Conservation (phyloP, 2,888 invertebrate genomes). For the Teleiodes luculella region DNA sequence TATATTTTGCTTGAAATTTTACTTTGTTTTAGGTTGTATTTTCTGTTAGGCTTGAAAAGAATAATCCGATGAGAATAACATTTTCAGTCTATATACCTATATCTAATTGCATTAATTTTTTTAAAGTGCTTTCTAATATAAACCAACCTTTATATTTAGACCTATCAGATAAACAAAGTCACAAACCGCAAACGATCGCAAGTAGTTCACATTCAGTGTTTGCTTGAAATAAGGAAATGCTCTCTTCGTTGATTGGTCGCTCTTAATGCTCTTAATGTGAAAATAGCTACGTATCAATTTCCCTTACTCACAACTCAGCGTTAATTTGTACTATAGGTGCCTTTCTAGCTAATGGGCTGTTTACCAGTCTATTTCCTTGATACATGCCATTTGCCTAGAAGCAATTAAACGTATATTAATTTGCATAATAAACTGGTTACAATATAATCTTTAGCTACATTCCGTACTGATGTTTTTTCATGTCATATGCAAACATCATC, state of each 20-base stretch:
- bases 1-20: no score
- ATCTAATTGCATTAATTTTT: no score
- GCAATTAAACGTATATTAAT: not conserved
- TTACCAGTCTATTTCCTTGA: not conserved
- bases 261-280: constrained; percentile 5
- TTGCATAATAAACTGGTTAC: not conserved
- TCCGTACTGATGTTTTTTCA: no score
- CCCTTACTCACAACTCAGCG: not conserved
- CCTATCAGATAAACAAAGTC: constrained; percentile 21
- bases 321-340: constrained; percentile 2
- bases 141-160: not conserved
- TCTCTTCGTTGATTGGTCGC: constrained; percentile 44
- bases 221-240: constrained; percentile 53
- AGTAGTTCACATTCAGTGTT: constrained; percentile 43
- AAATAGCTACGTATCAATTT: constrained; percentile 6
- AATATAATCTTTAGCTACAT: not conserved
- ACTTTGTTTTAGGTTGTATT: no score
- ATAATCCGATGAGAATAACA: no score
- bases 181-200: constrained; percentile 35
- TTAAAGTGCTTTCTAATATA: no score
- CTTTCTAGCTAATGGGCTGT: not conserved
- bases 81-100: no score
- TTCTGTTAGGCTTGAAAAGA: no score
- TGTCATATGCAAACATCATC: no score
- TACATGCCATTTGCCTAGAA: not conserved